phyloP scores from a whole-genome alignment of 35 echinoderm and acorn worm genomes.

The Apostichopus californicus region DNA sequence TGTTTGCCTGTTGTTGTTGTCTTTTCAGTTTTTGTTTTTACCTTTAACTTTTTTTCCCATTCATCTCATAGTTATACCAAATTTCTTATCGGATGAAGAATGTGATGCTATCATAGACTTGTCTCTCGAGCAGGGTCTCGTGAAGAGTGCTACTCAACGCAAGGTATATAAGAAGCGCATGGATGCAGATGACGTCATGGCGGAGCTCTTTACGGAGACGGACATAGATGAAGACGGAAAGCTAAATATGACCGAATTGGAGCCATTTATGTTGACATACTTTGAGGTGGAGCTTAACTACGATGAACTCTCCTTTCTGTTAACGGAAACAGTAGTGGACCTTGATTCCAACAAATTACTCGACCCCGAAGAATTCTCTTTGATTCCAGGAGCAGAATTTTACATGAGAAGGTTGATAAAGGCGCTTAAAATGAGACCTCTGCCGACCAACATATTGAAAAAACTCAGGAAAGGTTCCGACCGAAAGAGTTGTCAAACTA shows the following conservation, averaged over 20 bases:
- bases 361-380: not conserved
- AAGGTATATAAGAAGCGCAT: not conserved
- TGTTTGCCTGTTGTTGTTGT: too few species aligned
- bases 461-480: constrained; percentile 19
- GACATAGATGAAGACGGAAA: not conserved
- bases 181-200: not conserved
- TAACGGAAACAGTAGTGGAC: constrained; percentile 7
- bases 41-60: not conserved
- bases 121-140: not conserved
- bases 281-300: not conserved
- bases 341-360: not conserved
- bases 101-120: constrained; percentile 7
- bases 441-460: constrained; percentile 16
- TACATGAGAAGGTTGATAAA: not conserved
- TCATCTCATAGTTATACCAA: constrained; percentile 19
- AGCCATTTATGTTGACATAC: not conserved
- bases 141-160: not conserved
- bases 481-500: not conserved
- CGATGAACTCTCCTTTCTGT: not conserved
- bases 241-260: not conserved
- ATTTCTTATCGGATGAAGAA: constrained; percentile 40
- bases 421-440: not conserved
- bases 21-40: too few species aligned
- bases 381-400: not conserved
- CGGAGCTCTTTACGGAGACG: not conserved